Conservation (phyloP, 2,797 vertebrate genomes). For the Avahi laniger region DNA sequence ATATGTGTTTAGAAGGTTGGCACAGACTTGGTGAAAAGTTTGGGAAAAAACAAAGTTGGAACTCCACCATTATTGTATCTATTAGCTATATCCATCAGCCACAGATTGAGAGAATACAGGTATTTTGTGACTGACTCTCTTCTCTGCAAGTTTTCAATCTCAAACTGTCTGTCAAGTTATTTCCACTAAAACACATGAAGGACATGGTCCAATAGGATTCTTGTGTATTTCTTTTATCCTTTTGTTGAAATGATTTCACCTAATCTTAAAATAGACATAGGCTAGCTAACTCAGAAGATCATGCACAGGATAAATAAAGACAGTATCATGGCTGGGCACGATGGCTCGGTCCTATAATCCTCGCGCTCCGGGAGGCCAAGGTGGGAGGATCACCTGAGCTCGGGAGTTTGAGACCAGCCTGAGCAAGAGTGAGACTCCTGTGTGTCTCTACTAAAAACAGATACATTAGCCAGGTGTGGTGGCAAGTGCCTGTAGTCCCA, state of each 20-base stretch:
- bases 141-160: not conserved
- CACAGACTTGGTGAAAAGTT: not conserved
- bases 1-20: not conserved
- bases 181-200: not conserved
- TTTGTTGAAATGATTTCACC: constrained; percentile 12
- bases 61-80: not conserved
- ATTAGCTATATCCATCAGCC: not conserved
- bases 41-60: not conserved
- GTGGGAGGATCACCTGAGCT: too few relatives aligned
- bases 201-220: not conserved
- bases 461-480: too few relatives aligned
- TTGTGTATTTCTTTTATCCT: not conserved
- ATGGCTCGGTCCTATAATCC: too few relatives aligned
- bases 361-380: too few relatives aligned
- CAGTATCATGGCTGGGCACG: not conserved
- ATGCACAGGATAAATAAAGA: not conserved
- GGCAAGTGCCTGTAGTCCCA: too few relatives aligned
- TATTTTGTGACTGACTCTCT: not conserved
- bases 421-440: too few relatives aligned
- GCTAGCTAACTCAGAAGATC: not conserved
- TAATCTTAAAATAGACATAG: not conserved
- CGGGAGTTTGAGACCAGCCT: too few relatives aligned
- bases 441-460: too few relatives aligned
- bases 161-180: not conserved
- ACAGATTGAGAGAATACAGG: not conserved